phyloP scores from a whole-genome alignment of 2,888 invertebrate species.

The Magallana nippona region DNA sequence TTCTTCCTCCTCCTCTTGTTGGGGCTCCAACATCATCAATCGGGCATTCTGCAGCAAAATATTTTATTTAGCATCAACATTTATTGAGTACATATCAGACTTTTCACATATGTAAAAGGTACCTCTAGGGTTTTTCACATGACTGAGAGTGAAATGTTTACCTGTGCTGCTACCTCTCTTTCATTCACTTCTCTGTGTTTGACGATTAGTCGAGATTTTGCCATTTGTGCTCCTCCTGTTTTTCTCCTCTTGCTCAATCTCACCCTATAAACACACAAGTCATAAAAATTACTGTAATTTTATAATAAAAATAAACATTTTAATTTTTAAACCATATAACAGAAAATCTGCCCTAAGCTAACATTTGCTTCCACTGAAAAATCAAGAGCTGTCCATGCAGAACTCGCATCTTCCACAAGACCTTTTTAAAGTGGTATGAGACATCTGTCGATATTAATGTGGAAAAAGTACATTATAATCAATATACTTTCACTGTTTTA shows the following conservation, averaged over 20 bases:
- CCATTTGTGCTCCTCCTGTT: constrained; percentile 83
- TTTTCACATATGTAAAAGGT: not conserved
- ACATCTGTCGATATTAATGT: too few species aligned
- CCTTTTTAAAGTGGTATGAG: too few species aligned
- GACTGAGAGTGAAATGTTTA: constrained; percentile 49
- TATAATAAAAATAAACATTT: too few species aligned
- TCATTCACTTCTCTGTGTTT: constrained; percentile 93
- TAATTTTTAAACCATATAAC: too few species aligned
- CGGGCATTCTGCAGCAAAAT: constrained; percentile 80
- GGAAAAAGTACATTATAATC: too few species aligned
- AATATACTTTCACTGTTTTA: too few species aligned
- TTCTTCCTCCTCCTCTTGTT: constrained; percentile 86
- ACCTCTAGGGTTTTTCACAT: not conserved
- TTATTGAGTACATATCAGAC: too few species aligned
- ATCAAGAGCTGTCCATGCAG: too few species aligned
- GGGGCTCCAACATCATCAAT: constrained; percentile 93
- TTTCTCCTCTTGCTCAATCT: constrained; percentile 95
- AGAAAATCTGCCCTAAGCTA: too few species aligned
- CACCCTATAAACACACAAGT: constrained; percentile 83
- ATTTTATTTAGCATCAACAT: too few species aligned
- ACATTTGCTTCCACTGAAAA: too few species aligned
- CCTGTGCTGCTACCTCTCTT: constrained; percentile 91
- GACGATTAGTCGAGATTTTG: constrained; percentile 91
- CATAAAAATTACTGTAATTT: not conserved
- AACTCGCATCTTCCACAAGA: too few species aligned